Base-by-base conservation (phyloP, 2,888 invertebrate genomes). In the Polietes domitor region DNA sequence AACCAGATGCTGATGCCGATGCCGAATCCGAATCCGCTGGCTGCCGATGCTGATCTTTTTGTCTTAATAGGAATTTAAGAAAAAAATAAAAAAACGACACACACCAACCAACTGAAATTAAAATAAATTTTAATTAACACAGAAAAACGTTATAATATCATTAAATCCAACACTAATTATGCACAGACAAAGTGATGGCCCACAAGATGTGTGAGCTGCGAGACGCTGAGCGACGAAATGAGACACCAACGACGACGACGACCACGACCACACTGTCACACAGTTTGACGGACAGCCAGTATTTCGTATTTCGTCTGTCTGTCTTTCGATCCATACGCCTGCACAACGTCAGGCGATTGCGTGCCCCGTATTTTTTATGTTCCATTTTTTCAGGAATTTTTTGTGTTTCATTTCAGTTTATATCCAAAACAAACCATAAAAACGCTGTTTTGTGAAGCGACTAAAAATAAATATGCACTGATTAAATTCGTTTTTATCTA, bases 71-170 rank as follows among this genome's bases (percentile, higher is more conserved):
- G 41, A 81, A 81, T 74, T 74, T 12, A 61, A 77, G 47, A 19
- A 28, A 58, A 77, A 63, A 15, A 47, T 1, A 47, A 32, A n/a
- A n/a, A 47, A 47, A 47, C 47, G 47, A 47, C n/a, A 47, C 47
- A 12, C 37, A 41, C n/a, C 32, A n/a, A 19, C 17, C 2, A 58
- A 41, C 43, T 21, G 24, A 68, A 68, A 68, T 47, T 63, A 68
- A 74, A 75, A 75, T 74, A 61, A 77, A 74, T 77, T 82, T 74
- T 63, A 74, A 82, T 77, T 82, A 74, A 74, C 70, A 50, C 61
- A 61, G 70, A 61, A 73, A 74, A 70, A 73, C 50, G 17, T 43
- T 53, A 78, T 41, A 28, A 65, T 55, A 73, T 10, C 28, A 55
- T 65, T 72, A 65, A 73, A 78, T 63, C 47, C 65, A 53, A 65